Evolutionary conservation across 2,113 vertebrate species (phyloP).

Genomic region (Pholis gunnellus): DNA sequence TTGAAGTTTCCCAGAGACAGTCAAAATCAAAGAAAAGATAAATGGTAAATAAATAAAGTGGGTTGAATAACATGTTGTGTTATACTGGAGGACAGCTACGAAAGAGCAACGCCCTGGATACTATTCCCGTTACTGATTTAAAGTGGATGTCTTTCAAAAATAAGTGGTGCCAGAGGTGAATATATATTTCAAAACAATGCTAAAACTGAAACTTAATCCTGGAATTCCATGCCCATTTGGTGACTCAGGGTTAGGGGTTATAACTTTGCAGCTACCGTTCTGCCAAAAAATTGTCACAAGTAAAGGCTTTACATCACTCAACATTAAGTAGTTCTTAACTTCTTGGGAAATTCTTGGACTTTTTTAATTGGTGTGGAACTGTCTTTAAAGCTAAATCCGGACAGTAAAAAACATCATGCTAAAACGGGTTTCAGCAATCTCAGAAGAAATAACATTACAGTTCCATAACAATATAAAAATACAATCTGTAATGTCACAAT

Average conservation of each 20-base stretch:
- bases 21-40: not conserved
- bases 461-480: not conserved
- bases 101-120: not conserved
- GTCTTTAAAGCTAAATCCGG: not conserved
- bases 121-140: not conserved
- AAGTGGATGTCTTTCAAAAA: not conserved
- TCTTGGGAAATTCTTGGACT: too few species aligned
- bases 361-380: not conserved
- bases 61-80: slow-evolving; percentile 1
- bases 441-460: not conserved
- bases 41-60: not conserved
- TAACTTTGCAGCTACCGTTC: not conserved
- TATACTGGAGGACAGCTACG: not conserved
- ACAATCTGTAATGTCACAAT: not conserved
- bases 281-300: not conserved
- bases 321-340: not conserved
- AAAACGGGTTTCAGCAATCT: not conserved
- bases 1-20: not conserved
- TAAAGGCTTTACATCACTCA: slow-evolving; percentile 3
- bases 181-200: slow-evolving; percentile 18
- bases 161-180: not conserved
- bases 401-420: not conserved
- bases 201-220: slow-evolving; percentile 12
- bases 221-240: slow-evolving; percentile 7
- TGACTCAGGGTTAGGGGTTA: not conserved